Evolutionary conservation across 2,888 invertebrate genomes (phyloP).

Genomic region (Mythimna ferrago): DNA sequence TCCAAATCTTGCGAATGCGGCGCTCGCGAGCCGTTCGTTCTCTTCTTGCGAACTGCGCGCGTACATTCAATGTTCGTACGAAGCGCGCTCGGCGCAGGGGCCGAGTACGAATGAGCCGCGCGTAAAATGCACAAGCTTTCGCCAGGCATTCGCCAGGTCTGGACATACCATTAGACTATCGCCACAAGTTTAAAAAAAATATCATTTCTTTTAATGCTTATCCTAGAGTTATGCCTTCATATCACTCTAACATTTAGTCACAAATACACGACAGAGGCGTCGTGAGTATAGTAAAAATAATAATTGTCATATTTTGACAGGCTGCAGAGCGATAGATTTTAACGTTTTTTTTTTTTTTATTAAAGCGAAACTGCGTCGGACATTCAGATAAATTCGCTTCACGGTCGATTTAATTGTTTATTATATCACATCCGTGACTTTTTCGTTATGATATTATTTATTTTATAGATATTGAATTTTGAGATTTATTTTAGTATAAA

Average conservation of each 20-base stretch:
- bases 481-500: neutral
- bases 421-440: neutral
- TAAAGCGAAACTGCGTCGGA: conserved; percentile 55
- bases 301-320: conserved; percentile 11
- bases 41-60: too few relatives aligned
- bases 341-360: neutral
- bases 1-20: too few relatives aligned
- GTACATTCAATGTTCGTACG: too few relatives aligned
- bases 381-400: conserved; percentile 9
- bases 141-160: too few relatives aligned
- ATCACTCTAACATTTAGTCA: conserved; percentile 32
- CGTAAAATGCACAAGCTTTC: too few relatives aligned
- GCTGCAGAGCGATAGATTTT: conserved; percentile 36
- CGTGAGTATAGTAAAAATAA: conserved; percentile 24
- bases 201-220: conserved; percentile 18
- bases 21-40: too few relatives aligned
- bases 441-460: conserved; percentile 5
- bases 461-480: conserved; percentile 21
- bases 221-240: neutral
- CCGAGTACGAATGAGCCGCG: too few relatives aligned
- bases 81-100: too few relatives aligned
- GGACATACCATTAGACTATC: too few relatives aligned
- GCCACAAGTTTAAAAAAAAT: neutral
- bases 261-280: conserved; percentile 35
- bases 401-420: neutral